Base-by-base conservation (phyloP, 2,113 vertebrate genomes). In the Phyllostomus discolor region DNA sequence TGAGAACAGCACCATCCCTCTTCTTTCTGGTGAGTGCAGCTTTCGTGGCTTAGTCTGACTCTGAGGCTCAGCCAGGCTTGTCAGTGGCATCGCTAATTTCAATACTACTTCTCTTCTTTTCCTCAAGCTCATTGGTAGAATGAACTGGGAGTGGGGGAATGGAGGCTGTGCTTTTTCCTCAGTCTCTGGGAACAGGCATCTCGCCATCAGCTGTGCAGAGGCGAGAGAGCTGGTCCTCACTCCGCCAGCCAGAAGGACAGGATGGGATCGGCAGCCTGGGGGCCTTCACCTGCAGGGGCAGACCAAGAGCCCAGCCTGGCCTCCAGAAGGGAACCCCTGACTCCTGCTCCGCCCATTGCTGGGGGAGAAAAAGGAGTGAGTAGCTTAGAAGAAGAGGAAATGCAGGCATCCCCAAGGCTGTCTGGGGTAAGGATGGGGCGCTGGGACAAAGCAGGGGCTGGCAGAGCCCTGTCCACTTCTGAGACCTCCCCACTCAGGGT, bases 81-180 rank as follows among this genome's bases (percentile, higher is more conserved):
- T 16, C 46, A 7, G 54, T n/a, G 54, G 46, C 33, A 8, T 76
- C 43, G 69, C 50, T 80, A 31, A 48, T 48, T 85, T 66, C 66
- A 82, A 54, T 35, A 24, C 7, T 43, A 11, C 35, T 72, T 80
- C 22, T 20, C 70, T 88, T 19, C n/a, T 9, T 66, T 78, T 87
- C 24, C 81, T 89, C 22, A 33, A 59, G n/a, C 64, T 54, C 62
- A 2, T 50, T 57, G 57, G 33, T 10, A 35, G 89, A 26, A 41
- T 62, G 67, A 38, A 31, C 22, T 26, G 6, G 0, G 12, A 15
- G 1, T 22, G n/a, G n/a, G 59, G 81, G 33, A 10, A 26, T 0
- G 1, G 43, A 80, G 43, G 33, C 17, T 50, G 7, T 3, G 11
- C 7, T 62, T 54, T 81, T 52, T 14, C 35, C 9, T 35, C 20